A percentile compares a stretch with the other conserved stretches of the same genome.
phyloP scores from a whole-genome alignment of 2,797 vertebrate genomes.

The Bradypus variegatus region DNA sequence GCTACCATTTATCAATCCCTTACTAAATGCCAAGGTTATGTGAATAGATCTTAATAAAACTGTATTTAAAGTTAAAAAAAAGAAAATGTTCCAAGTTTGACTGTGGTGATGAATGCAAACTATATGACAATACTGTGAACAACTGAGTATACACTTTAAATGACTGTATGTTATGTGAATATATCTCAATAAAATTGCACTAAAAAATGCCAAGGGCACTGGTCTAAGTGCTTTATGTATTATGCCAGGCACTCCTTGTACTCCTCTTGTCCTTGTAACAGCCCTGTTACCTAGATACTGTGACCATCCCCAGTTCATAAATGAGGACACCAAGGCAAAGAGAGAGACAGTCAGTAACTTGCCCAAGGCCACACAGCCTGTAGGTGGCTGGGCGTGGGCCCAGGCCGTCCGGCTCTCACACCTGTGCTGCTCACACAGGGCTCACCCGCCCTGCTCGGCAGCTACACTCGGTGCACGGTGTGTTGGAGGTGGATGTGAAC shows the following conservation, averaged over 20 bases:
- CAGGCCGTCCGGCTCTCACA: neutral
- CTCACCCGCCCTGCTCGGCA: neutral
- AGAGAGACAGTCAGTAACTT: neutral
- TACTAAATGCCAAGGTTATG: neutral
- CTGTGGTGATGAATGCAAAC: too few relatives aligned
- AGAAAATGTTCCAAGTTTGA: too few relatives aligned
- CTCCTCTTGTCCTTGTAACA: too few relatives aligned
- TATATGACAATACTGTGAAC: too few relatives aligned
- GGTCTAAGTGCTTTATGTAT: accelerated
- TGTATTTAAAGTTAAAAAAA: too few relatives aligned
- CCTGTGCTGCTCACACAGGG: too few relatives aligned
- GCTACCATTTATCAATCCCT: accelerated
- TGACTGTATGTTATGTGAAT: too few relatives aligned
- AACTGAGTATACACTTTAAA: too few relatives aligned
- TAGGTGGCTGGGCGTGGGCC: neutral
- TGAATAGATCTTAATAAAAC: too few relatives aligned
- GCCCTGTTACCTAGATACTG: accelerated
- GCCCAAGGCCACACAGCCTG: neutral
- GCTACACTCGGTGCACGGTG: accelerated
- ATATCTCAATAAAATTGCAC: too few relatives aligned
- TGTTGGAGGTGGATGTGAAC: neutral
- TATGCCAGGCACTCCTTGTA: accelerated
- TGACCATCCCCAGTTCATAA: neutral
- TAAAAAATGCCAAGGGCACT: neutral
- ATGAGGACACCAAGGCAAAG: neutral